A percentile compares a stretch with the other conserved stretches of the same genome.
Conservation (phyloP, 2,888 invertebrate species). For the Anagyrus pseudococci region DNA sequence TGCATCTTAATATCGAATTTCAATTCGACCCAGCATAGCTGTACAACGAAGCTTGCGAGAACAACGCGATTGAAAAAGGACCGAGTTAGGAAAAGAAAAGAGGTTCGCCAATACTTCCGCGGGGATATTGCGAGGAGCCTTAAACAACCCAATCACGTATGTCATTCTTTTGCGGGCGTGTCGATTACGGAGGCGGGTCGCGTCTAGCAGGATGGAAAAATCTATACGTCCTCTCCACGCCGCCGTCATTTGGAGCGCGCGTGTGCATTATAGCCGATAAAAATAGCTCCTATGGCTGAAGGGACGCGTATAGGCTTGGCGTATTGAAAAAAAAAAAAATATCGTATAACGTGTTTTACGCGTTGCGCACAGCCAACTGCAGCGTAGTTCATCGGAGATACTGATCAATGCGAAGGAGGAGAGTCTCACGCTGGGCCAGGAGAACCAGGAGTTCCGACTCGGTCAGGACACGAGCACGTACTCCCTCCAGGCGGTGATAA, state of each 20-base stretch:
- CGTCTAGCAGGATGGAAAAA: neutral
- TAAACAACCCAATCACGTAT: too few relatives aligned
- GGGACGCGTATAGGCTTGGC: too few relatives aligned
- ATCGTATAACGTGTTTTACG: neutral
- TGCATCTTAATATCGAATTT: conserved; percentile 15
- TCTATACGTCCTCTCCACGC: neutral
- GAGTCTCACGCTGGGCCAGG: conserved; percentile 36
- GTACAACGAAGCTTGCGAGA: neutral
- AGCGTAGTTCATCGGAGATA: conserved; percentile 49
- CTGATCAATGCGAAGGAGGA: conserved; percentile 32
- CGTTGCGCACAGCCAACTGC: conserved; percentile 48
- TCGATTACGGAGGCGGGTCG: too few relatives aligned
- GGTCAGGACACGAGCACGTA: conserved; percentile 54
- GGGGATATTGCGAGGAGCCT: neutral
- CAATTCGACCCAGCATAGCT: too few relatives aligned
- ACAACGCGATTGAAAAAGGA: conserved; percentile 15
- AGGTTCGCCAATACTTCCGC: neutral
- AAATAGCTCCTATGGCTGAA: neutral
- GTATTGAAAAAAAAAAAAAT: neutral
- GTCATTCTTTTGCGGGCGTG: neutral
- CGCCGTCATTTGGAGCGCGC: neutral
- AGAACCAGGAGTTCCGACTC: conserved; percentile 50
- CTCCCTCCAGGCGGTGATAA: conserved; percentile 52
- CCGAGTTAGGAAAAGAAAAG: neutral
- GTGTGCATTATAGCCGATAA: neutral